phyloP scores from a whole-genome alignment of 2,797 vertebrate genomes.

The Liparis tanakae region DNA sequence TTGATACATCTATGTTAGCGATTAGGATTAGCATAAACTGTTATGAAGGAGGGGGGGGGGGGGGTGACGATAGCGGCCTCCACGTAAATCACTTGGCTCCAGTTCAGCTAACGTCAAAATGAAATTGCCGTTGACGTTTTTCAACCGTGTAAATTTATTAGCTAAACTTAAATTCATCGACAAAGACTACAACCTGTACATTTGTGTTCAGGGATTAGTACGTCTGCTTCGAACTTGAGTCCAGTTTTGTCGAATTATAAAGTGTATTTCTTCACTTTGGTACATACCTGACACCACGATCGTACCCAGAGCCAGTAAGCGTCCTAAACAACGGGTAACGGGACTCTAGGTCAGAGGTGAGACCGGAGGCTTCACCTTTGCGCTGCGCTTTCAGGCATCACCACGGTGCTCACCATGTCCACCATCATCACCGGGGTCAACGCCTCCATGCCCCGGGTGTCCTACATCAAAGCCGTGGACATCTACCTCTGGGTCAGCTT shows the following conservation, averaged over 20 bases:
- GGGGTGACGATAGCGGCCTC: neutral
- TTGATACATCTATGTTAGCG: neutral
- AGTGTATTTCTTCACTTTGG: neutral
- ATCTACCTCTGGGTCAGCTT: conserved; percentile 97
- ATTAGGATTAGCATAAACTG: neutral
- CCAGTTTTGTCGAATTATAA: neutral
- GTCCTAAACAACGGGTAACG: too few species aligned
- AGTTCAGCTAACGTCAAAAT: neutral
- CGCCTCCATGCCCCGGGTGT: conserved; percentile 95
- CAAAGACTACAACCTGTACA: neutral
- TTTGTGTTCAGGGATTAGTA: too few species aligned
- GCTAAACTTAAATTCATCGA: neutral
- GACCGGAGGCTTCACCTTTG: neutral
- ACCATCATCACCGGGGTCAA: conserved; percentile 96
- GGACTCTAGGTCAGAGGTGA: neutral
- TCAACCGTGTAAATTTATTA: neutral
- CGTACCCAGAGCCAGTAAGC: neutral
- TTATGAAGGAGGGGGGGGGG: neutral
- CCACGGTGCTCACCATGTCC: conserved; percentile 94
- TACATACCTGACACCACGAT: neutral
- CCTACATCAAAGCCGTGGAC: conserved; percentile 95
- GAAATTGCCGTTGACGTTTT: neutral
- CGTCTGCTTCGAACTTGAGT: neutral
- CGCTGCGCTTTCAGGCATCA: conserved; percentile 79
- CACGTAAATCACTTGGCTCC: neutral